These are phyloP conservation scores for Vireo altiloquus DNA, from an alignment of 2,113 vertebrate species.

Conservation along the genomic window DNA sequence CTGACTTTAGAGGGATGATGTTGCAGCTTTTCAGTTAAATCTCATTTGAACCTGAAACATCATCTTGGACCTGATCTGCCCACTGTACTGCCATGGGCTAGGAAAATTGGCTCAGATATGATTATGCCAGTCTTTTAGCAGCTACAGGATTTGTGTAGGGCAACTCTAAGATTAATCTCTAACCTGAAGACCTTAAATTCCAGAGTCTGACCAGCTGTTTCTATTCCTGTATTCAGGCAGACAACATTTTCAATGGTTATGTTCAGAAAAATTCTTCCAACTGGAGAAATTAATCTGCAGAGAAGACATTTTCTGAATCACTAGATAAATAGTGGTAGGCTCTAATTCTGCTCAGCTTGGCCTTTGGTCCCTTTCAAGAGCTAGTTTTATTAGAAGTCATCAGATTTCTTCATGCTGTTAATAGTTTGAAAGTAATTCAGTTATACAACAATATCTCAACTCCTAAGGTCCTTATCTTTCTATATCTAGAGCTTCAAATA, in stretches of 20 bases:
- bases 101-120: not conserved
- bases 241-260: not conserved
- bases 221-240: not conserved
- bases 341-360: constrained; percentile 34
- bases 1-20: not conserved
- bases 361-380: constrained; percentile 33
- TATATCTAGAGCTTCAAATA: not conserved
- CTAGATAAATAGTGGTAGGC: not conserved
- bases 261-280: not conserved
- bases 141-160: not conserved
- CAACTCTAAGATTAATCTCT: not conserved
- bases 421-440: not conserved
- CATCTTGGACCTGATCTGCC: not conserved
- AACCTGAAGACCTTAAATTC: constrained; percentile 17
- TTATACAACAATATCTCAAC: not conserved
- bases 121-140: not conserved
- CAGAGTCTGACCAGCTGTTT: not conserved
- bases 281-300: constrained; percentile 32
- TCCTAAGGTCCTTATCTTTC: not conserved
- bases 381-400: constrained; percentile 22
- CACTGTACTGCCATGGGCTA: not conserved
- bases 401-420: constrained; percentile 9
- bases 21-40: not conserved
- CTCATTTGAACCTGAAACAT: not conserved
- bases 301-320: constrained; percentile 5